Percentiles rank a stretch among this genome's conserved stretches.
Evolutionary conservation across 2,888 invertebrate species (phyloP).

Genomic region (Metalampra italica): DNA sequence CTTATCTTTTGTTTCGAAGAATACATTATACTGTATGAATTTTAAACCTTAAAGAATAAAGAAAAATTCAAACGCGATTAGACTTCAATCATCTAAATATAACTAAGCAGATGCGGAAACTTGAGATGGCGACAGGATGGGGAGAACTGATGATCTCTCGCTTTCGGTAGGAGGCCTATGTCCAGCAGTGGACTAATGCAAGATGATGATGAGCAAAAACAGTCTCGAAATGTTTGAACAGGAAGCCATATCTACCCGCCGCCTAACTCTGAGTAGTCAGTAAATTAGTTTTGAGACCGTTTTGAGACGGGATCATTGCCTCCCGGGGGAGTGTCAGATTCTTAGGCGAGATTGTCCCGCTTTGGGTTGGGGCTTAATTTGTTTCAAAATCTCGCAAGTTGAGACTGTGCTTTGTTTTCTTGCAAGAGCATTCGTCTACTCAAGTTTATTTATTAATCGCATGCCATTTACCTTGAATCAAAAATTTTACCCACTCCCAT

Average conservation of each 20-base stretch:
- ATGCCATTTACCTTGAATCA: no score
- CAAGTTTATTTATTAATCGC: no score
- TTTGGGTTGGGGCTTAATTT: slow-evolving; percentile 19
- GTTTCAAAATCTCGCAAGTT: slow-evolving; percentile 8
- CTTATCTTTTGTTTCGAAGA: neutral
- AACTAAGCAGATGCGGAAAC: no score
- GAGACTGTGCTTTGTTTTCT: no score
- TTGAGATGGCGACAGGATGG: no score
- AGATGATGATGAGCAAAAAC: neutral
- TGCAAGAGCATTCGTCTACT: no score
- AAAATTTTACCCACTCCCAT: no score
- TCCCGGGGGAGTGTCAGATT: slow-evolving; percentile 13
- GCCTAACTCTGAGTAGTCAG: slow-evolving; percentile 4
- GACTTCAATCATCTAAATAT: no score
- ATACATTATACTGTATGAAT: neutral
- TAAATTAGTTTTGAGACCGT: slow-evolving; percentile 17
- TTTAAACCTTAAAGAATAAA: neutral
- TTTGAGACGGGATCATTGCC: slow-evolving; percentile 5
- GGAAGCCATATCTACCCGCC: neutral
- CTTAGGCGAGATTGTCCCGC: slow-evolving; percentile 6
- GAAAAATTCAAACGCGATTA: neutral
- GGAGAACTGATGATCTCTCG: no score
- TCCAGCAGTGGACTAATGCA: neutral
- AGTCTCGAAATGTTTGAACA: neutral
- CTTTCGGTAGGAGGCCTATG: neutral